Conservation (phyloP, 2,113 vertebrate genomes). For the Cheilinus undulatus region DNA sequence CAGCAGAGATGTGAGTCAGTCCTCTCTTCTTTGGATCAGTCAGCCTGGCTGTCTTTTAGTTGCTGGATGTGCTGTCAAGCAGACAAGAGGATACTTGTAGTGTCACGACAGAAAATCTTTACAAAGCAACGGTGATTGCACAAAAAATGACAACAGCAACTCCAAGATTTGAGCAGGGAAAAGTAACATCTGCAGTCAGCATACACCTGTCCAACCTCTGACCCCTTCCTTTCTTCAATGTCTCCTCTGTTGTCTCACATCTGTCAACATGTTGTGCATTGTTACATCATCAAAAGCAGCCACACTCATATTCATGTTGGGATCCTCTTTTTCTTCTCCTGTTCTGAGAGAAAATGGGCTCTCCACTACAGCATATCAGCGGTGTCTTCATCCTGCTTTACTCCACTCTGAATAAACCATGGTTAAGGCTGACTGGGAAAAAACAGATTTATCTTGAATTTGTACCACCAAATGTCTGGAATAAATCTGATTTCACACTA, state of each 20-base stretch:
- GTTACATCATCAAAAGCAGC: slow-evolving; percentile 47
- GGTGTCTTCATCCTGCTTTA: slow-evolving; percentile 48
- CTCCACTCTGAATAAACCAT: slow-evolving; percentile 40
- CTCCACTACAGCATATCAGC: slow-evolving; percentile 40
- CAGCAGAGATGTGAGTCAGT: slow-evolving; percentile 59
- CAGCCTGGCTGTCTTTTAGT: slow-evolving; percentile 64
- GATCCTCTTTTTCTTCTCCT: slow-evolving; percentile 45
- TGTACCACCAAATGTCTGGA: slow-evolving; percentile 55
- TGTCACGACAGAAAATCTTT: slow-evolving; percentile 57
- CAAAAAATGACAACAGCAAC: slow-evolving; percentile 20
- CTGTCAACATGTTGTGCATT: slow-evolving; percentile 32
- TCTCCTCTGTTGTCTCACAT: slow-evolving; percentile 28
- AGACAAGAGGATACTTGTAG: slow-evolving; percentile 65
- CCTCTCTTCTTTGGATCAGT: slow-evolving; percentile 56
- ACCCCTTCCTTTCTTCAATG: neutral
- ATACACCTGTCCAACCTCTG: no score
- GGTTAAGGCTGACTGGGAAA: slow-evolving; percentile 58
- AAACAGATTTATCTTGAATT: slow-evolving; percentile 61
- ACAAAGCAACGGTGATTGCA: slow-evolving; percentile 30
- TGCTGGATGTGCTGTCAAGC: slow-evolving; percentile 58
- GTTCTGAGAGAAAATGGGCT: slow-evolving; percentile 53
- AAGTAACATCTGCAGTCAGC: neutral
- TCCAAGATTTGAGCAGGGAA: neutral
- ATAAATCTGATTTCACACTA: slow-evolving; percentile 71
- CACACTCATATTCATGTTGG: slow-evolving; percentile 29